phyloP scores from a whole-genome alignment of 1,140 invertebrate genomes.

The Drosophila santomea region DNA sequence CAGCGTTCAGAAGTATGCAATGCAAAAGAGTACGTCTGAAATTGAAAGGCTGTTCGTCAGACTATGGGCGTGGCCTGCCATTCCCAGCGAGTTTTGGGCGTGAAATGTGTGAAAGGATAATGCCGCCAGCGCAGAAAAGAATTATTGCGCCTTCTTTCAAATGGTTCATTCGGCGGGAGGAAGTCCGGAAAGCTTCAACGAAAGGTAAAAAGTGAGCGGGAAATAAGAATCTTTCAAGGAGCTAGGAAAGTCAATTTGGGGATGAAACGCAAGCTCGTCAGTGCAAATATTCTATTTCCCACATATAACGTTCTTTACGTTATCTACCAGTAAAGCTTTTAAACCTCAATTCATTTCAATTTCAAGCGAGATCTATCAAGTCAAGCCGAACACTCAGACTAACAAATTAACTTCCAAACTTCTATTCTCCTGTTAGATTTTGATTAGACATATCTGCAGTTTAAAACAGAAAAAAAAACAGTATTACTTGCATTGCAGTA shows the following conservation, averaged over 20 bases:
- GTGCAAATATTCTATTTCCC: not conserved
- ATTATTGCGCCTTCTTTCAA: conserved; percentile 47
- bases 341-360: no score
- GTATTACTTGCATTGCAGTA: no score
- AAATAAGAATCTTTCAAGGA: conserved; percentile 8
- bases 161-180: not conserved
- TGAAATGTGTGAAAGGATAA: conserved; percentile 52
- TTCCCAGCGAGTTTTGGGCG: conserved; percentile 46
- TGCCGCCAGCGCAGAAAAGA: conserved; percentile 40
- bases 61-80: conserved; percentile 51
- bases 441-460: no score
- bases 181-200: not conserved
- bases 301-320: not conserved
- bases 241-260: conserved; percentile 4
- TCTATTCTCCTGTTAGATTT: no score
- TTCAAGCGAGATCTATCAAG: no score
- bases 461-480: no score
- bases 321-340: not conserved
- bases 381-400: no score
- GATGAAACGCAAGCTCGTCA: not conserved
- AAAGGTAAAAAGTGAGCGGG: not conserved
- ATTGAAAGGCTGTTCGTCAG: conserved; percentile 60
- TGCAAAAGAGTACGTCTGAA: conserved; percentile 58
- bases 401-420: no score
- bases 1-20: conserved; percentile 21